These are phyloP conservation scores for Drosophila neocordata DNA, from an alignment of 1,140 invertebrate species.

Conservation along the genomic window DNA sequence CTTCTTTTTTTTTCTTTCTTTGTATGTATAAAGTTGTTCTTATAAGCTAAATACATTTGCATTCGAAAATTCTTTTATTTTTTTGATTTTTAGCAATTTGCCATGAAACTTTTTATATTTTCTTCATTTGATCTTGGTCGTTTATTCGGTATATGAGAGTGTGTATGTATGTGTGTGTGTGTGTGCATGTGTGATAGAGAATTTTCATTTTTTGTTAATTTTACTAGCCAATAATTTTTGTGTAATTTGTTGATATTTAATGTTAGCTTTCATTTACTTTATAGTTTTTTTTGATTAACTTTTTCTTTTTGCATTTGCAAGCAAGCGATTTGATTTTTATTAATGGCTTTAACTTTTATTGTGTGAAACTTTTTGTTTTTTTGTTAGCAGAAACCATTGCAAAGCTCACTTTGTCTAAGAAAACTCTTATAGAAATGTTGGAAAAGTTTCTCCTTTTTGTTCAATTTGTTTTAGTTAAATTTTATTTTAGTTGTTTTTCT, in stretches of 20 bases:
- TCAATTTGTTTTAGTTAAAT: slow-evolving; percentile 14
- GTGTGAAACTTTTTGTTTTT: slow-evolving; percentile 47
- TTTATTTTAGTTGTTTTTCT: not conserved
- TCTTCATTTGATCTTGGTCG: slow-evolving; percentile 70
- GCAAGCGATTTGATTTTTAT: slow-evolving; percentile 55
- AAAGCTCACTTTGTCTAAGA: slow-evolving; percentile 67
- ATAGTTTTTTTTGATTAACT: slow-evolving; percentile 16
- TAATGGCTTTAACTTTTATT: slow-evolving; percentile 24
- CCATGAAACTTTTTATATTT: slow-evolving; percentile 70
- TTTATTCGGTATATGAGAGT: slow-evolving; percentile 37
- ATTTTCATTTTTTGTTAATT: slow-evolving; percentile 26
- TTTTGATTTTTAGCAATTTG: slow-evolving; percentile 27
- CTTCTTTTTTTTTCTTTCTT: slow-evolving; percentile 14
- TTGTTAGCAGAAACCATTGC: slow-evolving; percentile 75
- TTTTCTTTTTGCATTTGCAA: slow-evolving; percentile 61
- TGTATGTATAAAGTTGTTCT: slow-evolving; percentile 73
- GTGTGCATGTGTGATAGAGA: slow-evolving; percentile 39
- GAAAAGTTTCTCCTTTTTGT: slow-evolving; percentile 24
- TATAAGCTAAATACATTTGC: slow-evolving; percentile 72
- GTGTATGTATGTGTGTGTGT: slow-evolving; percentile 21
- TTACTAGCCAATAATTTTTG: slow-evolving; percentile 7
- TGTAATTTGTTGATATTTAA: slow-evolving; percentile 17
- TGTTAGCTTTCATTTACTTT: slow-evolving; percentile 52
- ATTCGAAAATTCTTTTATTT: slow-evolving; percentile 51
- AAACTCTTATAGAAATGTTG: slow-evolving; percentile 11